phyloP scores from a whole-genome alignment of 2,888 invertebrate genomes.

The Lissocephala sabroskyi region DNA sequence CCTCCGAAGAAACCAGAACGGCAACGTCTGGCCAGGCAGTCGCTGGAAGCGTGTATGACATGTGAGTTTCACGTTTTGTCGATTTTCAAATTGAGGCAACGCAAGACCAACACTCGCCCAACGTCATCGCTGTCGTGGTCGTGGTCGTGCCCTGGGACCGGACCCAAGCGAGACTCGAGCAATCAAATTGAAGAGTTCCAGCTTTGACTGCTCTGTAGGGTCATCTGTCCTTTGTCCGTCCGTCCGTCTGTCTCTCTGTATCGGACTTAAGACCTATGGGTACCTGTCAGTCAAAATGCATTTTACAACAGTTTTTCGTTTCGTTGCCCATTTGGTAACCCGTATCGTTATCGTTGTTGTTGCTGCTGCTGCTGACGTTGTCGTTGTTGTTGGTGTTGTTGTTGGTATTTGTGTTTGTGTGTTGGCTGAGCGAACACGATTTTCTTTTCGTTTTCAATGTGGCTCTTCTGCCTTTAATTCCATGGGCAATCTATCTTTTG shows the following conservation, averaged over 20 bases:
- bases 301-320: conserved; percentile 54
- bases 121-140: conserved; percentile 7
- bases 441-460: conserved; percentile 40
- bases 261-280: conserved; percentile 45
- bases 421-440: too few relatives aligned
- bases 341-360: conserved; percentile 32
- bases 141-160: conserved; percentile 28
- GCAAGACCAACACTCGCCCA: conserved; percentile 37
- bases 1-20: too few relatives aligned
- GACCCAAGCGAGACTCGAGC: too few relatives aligned
- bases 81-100: conserved; percentile 62
- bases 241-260: conserved; percentile 21
- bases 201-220: conserved; percentile 29
- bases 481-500: conserved; percentile 53
- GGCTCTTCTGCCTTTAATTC: conserved; percentile 29
- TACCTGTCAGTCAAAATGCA: conserved; percentile 66
- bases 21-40: too few relatives aligned
- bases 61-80: conserved; percentile 66
- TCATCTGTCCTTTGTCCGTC: conserved; percentile 17
- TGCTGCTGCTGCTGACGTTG: conserved; percentile 21
- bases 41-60: conserved; percentile 56
- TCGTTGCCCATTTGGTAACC: conserved; percentile 56
- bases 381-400: conserved; percentile 8
- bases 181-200: conserved; percentile 55
- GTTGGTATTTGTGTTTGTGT: conserved; percentile 17